Conservation (phyloP, 2,888 invertebrate species). For the Polydrusus pterygomalis region DNA sequence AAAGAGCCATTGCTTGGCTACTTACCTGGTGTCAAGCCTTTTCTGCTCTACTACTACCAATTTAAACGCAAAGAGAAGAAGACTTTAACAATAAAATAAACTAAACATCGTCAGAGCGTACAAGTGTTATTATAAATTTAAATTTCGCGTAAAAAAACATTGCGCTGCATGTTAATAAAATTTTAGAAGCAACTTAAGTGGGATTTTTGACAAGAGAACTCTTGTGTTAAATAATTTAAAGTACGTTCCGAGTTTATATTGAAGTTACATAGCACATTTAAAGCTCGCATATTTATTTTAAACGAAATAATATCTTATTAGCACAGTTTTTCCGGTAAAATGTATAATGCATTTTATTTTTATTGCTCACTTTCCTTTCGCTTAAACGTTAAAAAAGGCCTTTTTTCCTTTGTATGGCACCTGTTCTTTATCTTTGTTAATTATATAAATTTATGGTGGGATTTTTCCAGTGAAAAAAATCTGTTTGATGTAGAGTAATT, state of each 20-base stretch:
- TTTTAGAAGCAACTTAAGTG: not conserved
- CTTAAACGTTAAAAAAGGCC: conserved; percentile 11
- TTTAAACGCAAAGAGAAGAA: too few relatives aligned
- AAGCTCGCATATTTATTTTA: conserved; percentile 21
- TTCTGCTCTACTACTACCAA: too few relatives aligned
- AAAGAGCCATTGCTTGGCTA: too few relatives aligned
- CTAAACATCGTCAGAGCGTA: not conserved
- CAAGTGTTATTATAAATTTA: not conserved
- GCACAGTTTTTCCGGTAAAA: conserved; percentile 14
- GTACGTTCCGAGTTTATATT: conserved; percentile 19
- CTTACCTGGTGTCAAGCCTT: too few relatives aligned
- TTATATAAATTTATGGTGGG: conserved; percentile 30
- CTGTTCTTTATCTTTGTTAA: conserved; percentile 42
- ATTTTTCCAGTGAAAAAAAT: conserved; percentile 6
- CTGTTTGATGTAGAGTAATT: not conserved
- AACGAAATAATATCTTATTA: conserved; percentile 24
- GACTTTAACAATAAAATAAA: not conserved
- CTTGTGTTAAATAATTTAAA: conserved; percentile 5
- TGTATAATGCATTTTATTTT: conserved; percentile 19
- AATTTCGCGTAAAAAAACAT: not conserved
- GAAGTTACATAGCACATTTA: conserved; percentile 15
- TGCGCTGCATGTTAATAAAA: not conserved
- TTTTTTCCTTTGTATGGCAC: conserved; percentile 38
- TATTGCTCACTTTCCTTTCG: conserved; percentile 3
- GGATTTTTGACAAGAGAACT: conserved; percentile 8